phyloP scores from a whole-genome alignment of 53 echinoderm and acorn worm species.

The Crossaster papposus region DNA sequence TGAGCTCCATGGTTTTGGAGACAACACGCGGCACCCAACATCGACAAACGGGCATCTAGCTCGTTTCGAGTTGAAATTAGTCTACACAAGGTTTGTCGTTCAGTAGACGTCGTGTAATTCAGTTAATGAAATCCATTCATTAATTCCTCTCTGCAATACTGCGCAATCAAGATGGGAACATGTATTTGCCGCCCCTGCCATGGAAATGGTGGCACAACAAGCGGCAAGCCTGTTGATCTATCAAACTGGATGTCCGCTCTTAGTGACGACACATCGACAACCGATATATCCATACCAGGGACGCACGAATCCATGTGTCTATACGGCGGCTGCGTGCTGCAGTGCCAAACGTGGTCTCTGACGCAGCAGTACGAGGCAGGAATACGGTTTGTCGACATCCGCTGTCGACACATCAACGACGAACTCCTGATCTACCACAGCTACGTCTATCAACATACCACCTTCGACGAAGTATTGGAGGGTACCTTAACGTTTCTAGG shows the following conservation, averaged over 20 bases:
- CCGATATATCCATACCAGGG: conserved; percentile 35
- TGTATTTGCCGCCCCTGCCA: not conserved
- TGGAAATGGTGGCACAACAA: not conserved
- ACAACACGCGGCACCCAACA: too few relatives aligned
- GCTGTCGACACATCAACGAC: conserved; percentile 54
- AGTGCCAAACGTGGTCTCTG: conserved; percentile 48
- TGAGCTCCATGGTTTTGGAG: too few relatives aligned
- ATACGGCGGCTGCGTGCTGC: conserved; percentile 28
- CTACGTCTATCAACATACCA: conserved; percentile 46
- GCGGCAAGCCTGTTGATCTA: not conserved
- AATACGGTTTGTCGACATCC: conserved; percentile 45
- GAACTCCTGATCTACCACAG: conserved; percentile 44
- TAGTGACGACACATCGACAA: not conserved
- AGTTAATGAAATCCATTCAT: too few relatives aligned
- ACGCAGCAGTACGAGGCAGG: conserved; percentile 33
- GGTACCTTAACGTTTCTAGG: conserved; percentile 23
- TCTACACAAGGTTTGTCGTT: too few relatives aligned
- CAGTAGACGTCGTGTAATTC: too few relatives aligned
- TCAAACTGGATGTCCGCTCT: conserved; percentile 30
- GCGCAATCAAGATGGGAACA: not conserved
- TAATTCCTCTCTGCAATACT: not conserved
- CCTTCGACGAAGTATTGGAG: conserved; percentile 49
- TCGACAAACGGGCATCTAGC: too few relatives aligned
- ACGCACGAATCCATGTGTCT: conserved; percentile 48
- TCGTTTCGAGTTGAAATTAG: too few relatives aligned